phyloP scores from a whole-genome alignment of 2,113 vertebrate species.

The Macrotis lagotis region DNA sequence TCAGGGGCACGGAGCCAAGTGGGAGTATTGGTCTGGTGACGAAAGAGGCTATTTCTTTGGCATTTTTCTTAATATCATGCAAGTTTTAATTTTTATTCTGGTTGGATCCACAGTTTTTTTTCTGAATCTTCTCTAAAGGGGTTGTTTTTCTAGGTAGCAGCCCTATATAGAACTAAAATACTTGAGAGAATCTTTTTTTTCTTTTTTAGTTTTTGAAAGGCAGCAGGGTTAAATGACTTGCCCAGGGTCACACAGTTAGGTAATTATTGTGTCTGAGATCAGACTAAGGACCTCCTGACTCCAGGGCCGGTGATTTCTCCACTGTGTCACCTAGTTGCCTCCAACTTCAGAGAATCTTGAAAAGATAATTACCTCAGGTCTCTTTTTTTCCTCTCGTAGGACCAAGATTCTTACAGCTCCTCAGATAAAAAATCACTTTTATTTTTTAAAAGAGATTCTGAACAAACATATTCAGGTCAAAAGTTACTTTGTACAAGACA shows the following conservation, averaged over 20 bases:
- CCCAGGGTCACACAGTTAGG: too few species aligned
- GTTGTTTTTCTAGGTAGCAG: not conserved
- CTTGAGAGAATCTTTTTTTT: constrained; percentile 18
- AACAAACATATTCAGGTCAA: not conserved
- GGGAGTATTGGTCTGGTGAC: not conserved
- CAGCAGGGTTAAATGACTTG: too few species aligned
- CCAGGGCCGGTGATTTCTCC: too few species aligned
- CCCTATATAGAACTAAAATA: not conserved
- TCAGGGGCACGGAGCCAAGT: not conserved
- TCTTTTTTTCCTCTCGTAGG: constrained; percentile 25
- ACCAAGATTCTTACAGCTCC: not conserved
- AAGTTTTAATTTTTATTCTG: not conserved
- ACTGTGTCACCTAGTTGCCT: too few species aligned
- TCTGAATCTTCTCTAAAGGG: not conserved
- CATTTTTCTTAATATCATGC: not conserved
- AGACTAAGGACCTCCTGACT: too few species aligned
- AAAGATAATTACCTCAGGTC: not conserved
- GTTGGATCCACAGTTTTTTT: not conserved
- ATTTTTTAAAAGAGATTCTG: constrained; percentile 4
- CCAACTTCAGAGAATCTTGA: constrained; percentile 17
- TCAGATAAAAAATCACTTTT: constrained; percentile 11
- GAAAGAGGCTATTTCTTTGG: not conserved
- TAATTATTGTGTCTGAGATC: too few species aligned
- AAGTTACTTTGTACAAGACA: constrained; percentile 49
- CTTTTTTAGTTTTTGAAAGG: too few species aligned